These are phyloP conservation scores for Xiphorhynchus elegans DNA, from an alignment of 2,113 vertebrate genomes.

Conservation along the genomic window DNA sequence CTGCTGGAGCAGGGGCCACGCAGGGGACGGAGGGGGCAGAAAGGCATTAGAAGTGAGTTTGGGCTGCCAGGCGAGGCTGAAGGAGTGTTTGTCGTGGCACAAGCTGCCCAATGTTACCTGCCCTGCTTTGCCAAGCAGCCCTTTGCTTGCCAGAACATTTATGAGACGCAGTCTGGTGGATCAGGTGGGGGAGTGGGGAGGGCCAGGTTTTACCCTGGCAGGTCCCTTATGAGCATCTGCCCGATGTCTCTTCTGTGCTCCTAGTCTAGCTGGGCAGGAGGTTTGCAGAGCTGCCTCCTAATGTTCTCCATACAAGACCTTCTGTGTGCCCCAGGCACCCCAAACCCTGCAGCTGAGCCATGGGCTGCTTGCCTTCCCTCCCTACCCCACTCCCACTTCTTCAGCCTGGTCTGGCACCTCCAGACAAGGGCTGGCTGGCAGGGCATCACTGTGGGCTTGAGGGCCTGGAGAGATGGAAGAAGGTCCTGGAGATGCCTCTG, in stretches of 20 bases:
- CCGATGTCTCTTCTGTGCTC: neutral
- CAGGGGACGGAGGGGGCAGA: neutral
- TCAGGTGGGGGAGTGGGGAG: neutral
- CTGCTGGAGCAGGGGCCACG: neutral
- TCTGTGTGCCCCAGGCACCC: neutral
- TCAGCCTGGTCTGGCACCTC: neutral
- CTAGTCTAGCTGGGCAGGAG: neutral
- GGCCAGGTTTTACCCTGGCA: neutral
- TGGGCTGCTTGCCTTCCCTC: neutral
- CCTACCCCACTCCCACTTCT: neutral
- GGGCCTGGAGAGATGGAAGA: neutral
- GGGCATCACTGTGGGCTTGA: neutral
- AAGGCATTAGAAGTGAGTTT: neutral
- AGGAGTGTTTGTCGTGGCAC: neutral
- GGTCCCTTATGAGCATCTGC: neutral
- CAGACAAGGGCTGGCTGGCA: neutral
- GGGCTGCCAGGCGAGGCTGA: neutral
- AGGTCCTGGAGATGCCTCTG: rapidly evolving
- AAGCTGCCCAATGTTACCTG: neutral
- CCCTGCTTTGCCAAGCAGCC: neutral
- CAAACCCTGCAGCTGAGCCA: neutral
- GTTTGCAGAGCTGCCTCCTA: neutral
- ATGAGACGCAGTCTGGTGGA: rapidly evolving
- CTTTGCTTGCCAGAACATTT: neutral
- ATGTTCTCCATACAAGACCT: neutral